Conservation (phyloP, 2,113 vertebrate genomes). For the Crypturellus undulatus region DNA sequence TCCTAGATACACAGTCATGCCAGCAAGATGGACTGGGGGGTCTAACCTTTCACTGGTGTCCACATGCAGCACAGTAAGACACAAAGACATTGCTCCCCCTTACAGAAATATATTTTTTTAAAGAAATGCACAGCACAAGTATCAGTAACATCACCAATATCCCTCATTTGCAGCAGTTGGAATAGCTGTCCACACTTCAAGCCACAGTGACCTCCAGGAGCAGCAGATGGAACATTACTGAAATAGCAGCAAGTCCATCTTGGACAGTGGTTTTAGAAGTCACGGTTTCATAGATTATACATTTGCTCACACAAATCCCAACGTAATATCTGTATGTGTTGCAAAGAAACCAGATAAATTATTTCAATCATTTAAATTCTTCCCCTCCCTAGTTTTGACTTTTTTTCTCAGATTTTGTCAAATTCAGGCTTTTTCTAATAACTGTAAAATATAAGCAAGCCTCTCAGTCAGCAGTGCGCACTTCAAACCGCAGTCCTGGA, state of each 20-base stretch:
- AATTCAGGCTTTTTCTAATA: not conserved
- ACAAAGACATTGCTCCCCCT: not conserved
- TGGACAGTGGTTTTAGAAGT: not conserved
- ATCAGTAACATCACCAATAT: not conserved
- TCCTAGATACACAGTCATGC: not conserved
- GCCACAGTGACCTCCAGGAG: not conserved
- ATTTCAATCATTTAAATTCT: not conserved
- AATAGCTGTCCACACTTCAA: not conserved
- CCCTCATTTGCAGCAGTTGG: not conserved
- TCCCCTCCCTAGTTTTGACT: not conserved
- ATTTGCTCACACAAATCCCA: not conserved
- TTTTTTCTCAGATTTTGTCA: not conserved
- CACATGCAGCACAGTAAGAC: not conserved
- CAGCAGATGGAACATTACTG: constrained; percentile 13
- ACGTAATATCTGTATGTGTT: not conserved
- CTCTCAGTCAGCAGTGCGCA: not conserved
- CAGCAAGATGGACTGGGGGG: not conserved
- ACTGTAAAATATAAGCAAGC: not conserved
- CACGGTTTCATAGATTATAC: not conserved
- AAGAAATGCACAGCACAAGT: not conserved
- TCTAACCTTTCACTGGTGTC: not conserved
- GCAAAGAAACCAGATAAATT: not conserved
- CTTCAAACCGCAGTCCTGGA: not conserved
- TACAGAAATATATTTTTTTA: not conserved
- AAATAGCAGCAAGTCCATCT: not conserved